A percentile compares a stretch with the other conserved stretches of the same genome.
phyloP scores from a whole-genome alignment of 1,140 invertebrate species.

The Diorhabda carinulata region DNA sequence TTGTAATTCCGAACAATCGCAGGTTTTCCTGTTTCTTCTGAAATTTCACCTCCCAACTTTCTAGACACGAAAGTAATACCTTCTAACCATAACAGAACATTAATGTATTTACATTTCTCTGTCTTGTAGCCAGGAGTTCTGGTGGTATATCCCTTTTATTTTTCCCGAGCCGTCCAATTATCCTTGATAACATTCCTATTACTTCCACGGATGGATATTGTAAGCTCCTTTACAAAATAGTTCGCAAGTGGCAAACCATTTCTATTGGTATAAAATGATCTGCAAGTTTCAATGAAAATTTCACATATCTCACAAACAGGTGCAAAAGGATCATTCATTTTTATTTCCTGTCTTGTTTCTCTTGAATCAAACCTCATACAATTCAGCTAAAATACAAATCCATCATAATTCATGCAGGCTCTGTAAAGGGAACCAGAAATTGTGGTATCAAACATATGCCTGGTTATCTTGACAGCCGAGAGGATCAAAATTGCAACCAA shows the following conservation, averaged over 20 bases:
- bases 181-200: constrained; percentile 42
- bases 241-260: too few relatives aligned
- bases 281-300: constrained; percentile 28
- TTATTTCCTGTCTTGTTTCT: constrained; percentile 32
- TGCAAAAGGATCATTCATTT: constrained; percentile 41
- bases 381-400: constrained; percentile 44
- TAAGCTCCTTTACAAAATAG: constrained; percentile 26
- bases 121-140: constrained; percentile 23
- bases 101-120: constrained; percentile 22
- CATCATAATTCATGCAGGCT: constrained; percentile 30
- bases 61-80: constrained; percentile 27
- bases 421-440: neutral
- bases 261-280: constrained; percentile 27
- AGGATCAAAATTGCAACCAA: neutral
- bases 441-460: constrained; percentile 24
- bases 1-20: too few relatives aligned
- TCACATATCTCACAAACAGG: neutral
- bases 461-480: neutral
- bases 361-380: constrained; percentile 42
- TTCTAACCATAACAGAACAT: neutral
- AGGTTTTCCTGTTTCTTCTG: too few relatives aligned
- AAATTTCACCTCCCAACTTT: constrained; percentile 41
- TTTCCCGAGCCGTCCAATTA: constrained; percentile 44
- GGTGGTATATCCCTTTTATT: constrained; percentile 43
- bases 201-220: constrained; percentile 27